Evolutionary conservation across 2,888 invertebrate genomes (phyloP), one percentile per base, ranked within the genome.

Genomic region (Hydraecia micacea): DNA sequence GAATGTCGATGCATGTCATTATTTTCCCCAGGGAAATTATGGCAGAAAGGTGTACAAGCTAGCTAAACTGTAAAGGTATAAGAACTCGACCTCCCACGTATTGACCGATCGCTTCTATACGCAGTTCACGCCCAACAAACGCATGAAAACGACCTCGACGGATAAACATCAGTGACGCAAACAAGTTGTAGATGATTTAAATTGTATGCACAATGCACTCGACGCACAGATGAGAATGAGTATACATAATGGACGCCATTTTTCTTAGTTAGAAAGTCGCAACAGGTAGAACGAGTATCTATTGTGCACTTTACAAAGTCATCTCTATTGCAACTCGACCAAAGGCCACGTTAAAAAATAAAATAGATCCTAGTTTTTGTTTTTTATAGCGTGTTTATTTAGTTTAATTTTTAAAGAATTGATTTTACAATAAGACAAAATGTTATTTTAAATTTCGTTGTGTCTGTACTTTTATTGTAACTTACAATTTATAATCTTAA

Each of bases 161-260:
- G 86, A 88, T 86, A 86, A 88, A 84, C 86, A 86, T 77, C 87
- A 81, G 81, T 92, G 92, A 92, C 92, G 92, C 90, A 92, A 89
- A 88, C 86, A 73, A 86, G 83, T 87, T 84, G 84, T 76, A 84
- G 77, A 88, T 87, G 84, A 86, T 90, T 89, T 89, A 87, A 87
- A 91, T 88, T 89, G 88, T 88, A 87, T 89, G 89, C 89, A 88
- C 77, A 87, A 79, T 89, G 88, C 86, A 86, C 80, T 67, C 68
- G 79, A 77, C 65, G 77, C 72, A 65, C 42, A 82, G 74, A 83
- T 81, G 80, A 75, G 71, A 83, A 79, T 83, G 86, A 85, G n/a
- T n/a, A 77, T 79, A 69, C 77, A 81, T 75, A 86, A 81, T 86
- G 69, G 78, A 74, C 75, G 77, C 77, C 73, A 80, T 80, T 80